These are phyloP conservation scores for Timema podura DNA, from an alignment of 2,888 invertebrate genomes.

Conservation along the genomic window DNA sequence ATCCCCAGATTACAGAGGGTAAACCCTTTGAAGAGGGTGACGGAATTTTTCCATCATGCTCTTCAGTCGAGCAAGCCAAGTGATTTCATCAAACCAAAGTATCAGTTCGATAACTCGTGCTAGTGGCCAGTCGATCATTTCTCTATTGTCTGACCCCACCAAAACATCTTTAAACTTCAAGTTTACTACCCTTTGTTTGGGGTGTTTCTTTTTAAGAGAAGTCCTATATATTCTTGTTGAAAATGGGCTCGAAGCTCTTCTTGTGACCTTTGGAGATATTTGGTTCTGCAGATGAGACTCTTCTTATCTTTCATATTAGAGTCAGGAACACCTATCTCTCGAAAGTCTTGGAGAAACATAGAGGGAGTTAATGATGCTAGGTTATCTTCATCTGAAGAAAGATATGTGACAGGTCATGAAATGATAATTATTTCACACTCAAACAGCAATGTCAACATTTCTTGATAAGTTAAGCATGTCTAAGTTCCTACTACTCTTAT, in stretches of 20 bases:
- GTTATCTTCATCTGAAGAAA: background rate
- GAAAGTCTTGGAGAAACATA: background rate
- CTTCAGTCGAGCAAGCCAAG: no score
- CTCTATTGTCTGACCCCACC: no score
- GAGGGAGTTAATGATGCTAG: background rate
- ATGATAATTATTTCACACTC: background rate
- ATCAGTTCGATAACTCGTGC: no score
- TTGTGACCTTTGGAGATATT: background rate
- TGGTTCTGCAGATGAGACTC: background rate
- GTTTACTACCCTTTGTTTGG: no score
- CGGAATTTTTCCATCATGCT: no score
- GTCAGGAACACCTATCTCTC: background rate
- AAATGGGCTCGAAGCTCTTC: background rate
- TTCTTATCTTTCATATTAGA: background rate
- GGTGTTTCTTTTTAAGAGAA: no score
- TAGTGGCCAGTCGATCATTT: no score
- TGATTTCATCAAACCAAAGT: no score
- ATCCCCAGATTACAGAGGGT: no score
- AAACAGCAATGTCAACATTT: background rate
- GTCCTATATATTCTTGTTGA: background rate
- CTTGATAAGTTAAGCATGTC: background rate
- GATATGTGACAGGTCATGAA: background rate
- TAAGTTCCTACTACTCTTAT: background rate
- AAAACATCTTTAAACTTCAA: no score
- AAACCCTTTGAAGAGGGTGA: no score